Base-by-base conservation (phyloP, 2,797 vertebrate species). In the Lates japonicus region DNA sequence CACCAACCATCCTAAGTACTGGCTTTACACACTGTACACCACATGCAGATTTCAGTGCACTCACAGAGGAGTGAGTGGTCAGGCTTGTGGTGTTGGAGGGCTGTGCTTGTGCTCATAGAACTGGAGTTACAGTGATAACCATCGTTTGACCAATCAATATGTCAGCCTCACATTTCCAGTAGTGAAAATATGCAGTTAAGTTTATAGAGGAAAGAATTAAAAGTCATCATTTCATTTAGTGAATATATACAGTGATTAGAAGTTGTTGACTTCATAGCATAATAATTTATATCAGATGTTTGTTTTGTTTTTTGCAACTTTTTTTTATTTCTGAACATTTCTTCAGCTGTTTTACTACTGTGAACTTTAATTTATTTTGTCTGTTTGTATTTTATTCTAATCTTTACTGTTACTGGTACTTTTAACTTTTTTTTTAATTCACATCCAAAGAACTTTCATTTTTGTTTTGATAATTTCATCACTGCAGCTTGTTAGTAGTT, bases 301-400 rank as follows among this genome's bases (percentile, higher is more conserved):
- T n/a, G n/a, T n/a, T n/a, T n/a, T n/a, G n/a, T 52, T 76, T 86
- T 83, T 81, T 74, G 69, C 35, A 52, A 3, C 10, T 0, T 68
- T 62, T 39, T 69, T 80, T 76, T 88, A 83, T 80, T 70, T 76
- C 22, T 62, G 9, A 59, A 25, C 25, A 65, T 83, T 78, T 86
- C 33, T 81, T 86, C 65, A 29, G 76, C 41, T 81, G 46, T 91
- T 91, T 85, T 85, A 64, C 75, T 82, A 80, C 83, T 90, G 86
- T 90, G 82, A 88, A 81, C 37, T 78, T 87, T 82, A 83, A 87
- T 82, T 86, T 90, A 77, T 93, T 79, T 70, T 44, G 12, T 86
- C 17, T 76, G 20, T 78, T 70, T 83, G 46, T 81, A 69, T 80
- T 80, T 76, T 57, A 51, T 74, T 80, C 29, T 76, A 55, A 54